These are phyloP conservation scores for Pelosia muscerda DNA, from an alignment of 2,888 invertebrate genomes.

Conservation along the genomic window DNA sequence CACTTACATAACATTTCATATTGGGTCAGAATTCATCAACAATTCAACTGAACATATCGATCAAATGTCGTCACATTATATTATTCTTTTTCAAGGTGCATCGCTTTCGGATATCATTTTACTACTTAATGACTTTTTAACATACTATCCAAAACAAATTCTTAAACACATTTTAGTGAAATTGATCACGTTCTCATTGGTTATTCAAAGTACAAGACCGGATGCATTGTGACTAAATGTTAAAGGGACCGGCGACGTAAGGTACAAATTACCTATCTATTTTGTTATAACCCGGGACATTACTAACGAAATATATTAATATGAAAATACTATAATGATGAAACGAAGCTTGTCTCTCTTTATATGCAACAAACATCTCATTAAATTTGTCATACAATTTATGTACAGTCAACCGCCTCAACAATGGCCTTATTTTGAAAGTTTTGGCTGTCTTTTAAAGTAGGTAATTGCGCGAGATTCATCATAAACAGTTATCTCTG, in stretches of 20 bases:
- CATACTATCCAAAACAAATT: conserved; percentile 24
- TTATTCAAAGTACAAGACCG: conserved; percentile 67
- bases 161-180: conserved; percentile 43
- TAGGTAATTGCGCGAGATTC: conserved; percentile 31
- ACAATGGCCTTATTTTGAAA: conserved; percentile 37
- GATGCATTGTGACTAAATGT: conserved; percentile 64
- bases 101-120: not conserved
- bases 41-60: not conserved
- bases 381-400: conserved; percentile 75
- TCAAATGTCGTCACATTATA: too few relatives aligned
- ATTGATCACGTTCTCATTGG: conserved; percentile 61
- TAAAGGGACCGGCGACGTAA: conserved; percentile 58
- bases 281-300: conserved; percentile 65
- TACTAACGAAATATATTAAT: conserved; percentile 59
- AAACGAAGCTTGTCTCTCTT: conserved; percentile 58
- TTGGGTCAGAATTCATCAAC: too few relatives aligned
- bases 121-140: conserved; percentile 24
- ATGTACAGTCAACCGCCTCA: conserved; percentile 67
- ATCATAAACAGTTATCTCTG: too few relatives aligned
- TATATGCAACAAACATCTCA: conserved; percentile 74
- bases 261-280: conserved; percentile 71
- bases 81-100: too few relatives aligned
- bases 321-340: conserved; percentile 58
- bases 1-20: too few relatives aligned
- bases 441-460: conserved; percentile 29